These are phyloP conservation scores for Drosophila mimetica DNA, from an alignment of 2,888 invertebrate genomes.

Conservation along the genomic window DNA sequence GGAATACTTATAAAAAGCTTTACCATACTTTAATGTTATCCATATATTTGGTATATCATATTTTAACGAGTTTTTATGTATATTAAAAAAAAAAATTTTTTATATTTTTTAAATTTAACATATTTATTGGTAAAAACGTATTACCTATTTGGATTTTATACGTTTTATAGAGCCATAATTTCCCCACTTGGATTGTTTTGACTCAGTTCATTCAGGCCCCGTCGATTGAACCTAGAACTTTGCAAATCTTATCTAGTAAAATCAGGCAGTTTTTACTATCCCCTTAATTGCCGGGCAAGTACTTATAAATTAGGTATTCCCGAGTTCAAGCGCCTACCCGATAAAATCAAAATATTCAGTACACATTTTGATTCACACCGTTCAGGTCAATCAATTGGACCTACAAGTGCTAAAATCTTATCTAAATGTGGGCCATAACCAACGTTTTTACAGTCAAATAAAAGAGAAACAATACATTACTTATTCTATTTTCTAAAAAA, in stretches of 20 bases:
- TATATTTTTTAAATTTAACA: too few species aligned
- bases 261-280: not conserved
- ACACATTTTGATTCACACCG: not conserved
- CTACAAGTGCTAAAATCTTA: not conserved
- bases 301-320: not conserved
- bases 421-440: not conserved
- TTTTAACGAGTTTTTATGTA: too few species aligned
- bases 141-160: too few species aligned
- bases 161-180: not conserved
- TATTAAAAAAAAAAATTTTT: too few species aligned
- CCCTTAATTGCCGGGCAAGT: not conserved
- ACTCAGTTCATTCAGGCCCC: not conserved
- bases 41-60: too few species aligned
- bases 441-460: not conserved
- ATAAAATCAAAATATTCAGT: conserved; percentile 1
- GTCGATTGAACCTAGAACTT: not conserved
- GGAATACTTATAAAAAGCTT: too few species aligned
- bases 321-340: not conserved
- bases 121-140: too few species aligned
- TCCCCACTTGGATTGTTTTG: not conserved
- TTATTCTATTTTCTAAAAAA: not conserved
- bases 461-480: not conserved
- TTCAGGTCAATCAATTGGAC: not conserved
- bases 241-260: conserved; percentile 2
- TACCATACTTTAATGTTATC: too few species aligned